These are phyloP conservation scores for Aplysina aerophoba DNA, from an alignment of 37 sponge, comb jelly and placozoan species.

Conservation along the genomic window DNA sequence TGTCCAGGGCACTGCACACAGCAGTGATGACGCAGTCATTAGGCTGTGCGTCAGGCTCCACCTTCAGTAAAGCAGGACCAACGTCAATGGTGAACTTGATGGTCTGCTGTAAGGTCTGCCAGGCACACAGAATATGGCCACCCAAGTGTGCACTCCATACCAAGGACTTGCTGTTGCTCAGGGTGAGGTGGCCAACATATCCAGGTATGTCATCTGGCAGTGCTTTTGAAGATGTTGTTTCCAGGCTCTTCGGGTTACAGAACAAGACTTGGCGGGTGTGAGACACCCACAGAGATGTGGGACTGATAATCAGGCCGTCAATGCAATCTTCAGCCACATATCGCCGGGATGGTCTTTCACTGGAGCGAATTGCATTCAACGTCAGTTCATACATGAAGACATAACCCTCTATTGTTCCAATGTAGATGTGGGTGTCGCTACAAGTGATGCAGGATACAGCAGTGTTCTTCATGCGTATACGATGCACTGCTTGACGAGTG, in stretches of 20 bases:
- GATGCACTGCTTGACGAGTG: slow-evolving; percentile 2
- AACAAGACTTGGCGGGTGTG: slow-evolving; percentile 21
- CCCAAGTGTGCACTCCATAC: slow-evolving; percentile 14
- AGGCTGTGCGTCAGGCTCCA: not conserved
- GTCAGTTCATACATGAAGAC: slow-evolving; percentile 21
- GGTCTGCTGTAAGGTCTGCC: slow-evolving; percentile 11
- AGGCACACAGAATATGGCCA: slow-evolving; percentile 30
- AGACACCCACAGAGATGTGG: slow-evolving; percentile 34
- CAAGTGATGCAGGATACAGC: slow-evolving; percentile 48
- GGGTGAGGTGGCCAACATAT: slow-evolving; percentile 27
- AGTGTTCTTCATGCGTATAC: slow-evolving; percentile 24
- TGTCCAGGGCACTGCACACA: slow-evolving; percentile 39
- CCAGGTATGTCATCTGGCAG: slow-evolving; percentile 11
- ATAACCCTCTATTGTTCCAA: slow-evolving; percentile 51
- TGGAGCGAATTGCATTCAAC: not conserved
- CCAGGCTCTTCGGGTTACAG: slow-evolving; percentile 18
- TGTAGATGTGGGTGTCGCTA: slow-evolving; percentile 16
- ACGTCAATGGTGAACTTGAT: slow-evolving; percentile 28
- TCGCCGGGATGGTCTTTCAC: not conserved
- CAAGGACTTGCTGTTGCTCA: slow-evolving; percentile 26
- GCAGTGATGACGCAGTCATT: slow-evolving; percentile 31
- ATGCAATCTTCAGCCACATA: slow-evolving; percentile 17
- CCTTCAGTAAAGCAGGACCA: not conserved
- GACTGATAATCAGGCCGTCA: slow-evolving; percentile 27
- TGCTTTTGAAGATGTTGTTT: not conserved